phyloP scores from a whole-genome alignment of 2,888 invertebrate species.

The Ceratothoa steindachneri region DNA sequence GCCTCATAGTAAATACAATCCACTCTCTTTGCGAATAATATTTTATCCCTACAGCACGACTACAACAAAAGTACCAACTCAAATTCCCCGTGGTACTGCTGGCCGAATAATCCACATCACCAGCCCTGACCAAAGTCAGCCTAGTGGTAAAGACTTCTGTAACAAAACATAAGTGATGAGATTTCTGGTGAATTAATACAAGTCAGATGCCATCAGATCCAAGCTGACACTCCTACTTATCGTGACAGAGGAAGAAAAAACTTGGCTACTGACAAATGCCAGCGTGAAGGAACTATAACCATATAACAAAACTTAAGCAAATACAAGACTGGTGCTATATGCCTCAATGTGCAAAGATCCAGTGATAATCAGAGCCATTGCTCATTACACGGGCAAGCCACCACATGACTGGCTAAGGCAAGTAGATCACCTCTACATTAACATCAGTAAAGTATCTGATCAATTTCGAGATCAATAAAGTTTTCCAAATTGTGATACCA shows the following conservation, averaged over 20 bases:
- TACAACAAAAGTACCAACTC: neutral
- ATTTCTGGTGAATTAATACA: neutral
- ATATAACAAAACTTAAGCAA: neutral
- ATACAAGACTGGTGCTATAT: neutral
- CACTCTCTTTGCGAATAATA: neutral
- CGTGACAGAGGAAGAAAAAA: neutral
- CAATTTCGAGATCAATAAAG: too few relatives aligned
- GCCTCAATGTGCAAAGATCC: neutral
- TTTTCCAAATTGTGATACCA: neutral
- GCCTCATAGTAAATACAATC: neutral
- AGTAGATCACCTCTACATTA: too few relatives aligned
- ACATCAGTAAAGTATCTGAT: too few relatives aligned
- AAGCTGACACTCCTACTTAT: neutral
- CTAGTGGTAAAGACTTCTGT: neutral
- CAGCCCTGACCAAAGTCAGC: neutral
- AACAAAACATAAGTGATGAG: neutral
- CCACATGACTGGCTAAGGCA: too few relatives aligned
- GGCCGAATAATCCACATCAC: neutral
- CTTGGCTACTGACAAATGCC: neutral
- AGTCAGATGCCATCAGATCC: neutral
- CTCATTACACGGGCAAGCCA: too few relatives aligned
- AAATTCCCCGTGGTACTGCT: neutral
- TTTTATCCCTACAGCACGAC: neutral
- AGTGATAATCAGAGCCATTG: too few relatives aligned
- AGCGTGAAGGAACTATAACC: neutral